Percentiles rank a stretch among this genome's conserved stretches.
These are phyloP conservation scores for Cichlasoma orientale DNA, from an alignment of 2,797 vertebrate genomes.

Conservation along the genomic window DNA sequence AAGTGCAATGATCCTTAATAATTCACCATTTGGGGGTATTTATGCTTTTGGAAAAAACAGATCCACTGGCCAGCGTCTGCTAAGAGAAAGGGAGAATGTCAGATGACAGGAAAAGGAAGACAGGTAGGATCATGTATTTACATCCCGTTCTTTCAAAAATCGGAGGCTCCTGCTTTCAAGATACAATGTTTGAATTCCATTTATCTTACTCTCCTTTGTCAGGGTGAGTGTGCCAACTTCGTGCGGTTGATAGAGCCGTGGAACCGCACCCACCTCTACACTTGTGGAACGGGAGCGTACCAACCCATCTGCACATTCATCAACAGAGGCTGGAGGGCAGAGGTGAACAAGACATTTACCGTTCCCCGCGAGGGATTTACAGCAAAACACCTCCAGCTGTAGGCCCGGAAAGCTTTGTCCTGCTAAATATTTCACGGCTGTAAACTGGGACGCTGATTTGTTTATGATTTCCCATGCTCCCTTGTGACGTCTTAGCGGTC, in stretches of 20 bases:
- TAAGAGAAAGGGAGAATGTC: conserved; percentile 85
- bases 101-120: conserved; percentile 87
- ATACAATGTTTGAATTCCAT: conserved; percentile 48
- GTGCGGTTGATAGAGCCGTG: conserved; percentile 86
- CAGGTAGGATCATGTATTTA: conserved; percentile 74
- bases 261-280: conserved; percentile 89
- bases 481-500: conserved; percentile 48
- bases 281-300: conserved; percentile 88
- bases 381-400: conserved; percentile 24
- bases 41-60: conserved; percentile 50
- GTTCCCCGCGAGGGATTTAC: conserved; percentile 44
- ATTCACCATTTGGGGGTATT: conserved; percentile 13
- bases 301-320: conserved; percentile 87
- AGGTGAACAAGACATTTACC: conserved; percentile 73
- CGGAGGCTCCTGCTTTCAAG: conserved; percentile 26
- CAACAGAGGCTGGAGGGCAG: conserved; percentile 87
- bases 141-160: conserved; percentile 47
- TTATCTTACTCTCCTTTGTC: conserved; percentile 42
- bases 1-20: conserved; percentile 23
- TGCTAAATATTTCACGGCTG: conserved; percentile 73
- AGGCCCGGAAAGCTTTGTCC: conserved; percentile 50
- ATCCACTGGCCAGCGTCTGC: conserved; percentile 88
- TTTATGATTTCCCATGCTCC: conserved; percentile 65
- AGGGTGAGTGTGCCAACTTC: conserved; percentile 90
- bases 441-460: conserved; percentile 75